Conservation (phyloP, 2,113 vertebrate genomes). For the Taurulus bubalis region DNA sequence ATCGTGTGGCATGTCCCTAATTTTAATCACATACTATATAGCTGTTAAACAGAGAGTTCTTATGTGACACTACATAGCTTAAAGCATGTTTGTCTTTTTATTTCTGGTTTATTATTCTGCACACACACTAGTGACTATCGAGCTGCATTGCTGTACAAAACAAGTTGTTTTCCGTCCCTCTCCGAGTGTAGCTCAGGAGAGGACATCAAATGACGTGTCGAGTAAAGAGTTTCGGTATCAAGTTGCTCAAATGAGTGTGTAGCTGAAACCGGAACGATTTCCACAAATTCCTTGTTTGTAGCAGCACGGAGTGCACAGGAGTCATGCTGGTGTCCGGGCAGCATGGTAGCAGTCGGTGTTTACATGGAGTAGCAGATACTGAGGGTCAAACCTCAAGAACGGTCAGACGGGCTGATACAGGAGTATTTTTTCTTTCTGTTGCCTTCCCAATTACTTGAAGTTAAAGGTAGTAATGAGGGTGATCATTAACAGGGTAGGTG, state of each 20-base stretch:
- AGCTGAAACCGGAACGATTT: conserved; percentile 12
- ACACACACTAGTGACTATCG: conserved; percentile 87
- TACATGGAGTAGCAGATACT: conserved; percentile 69
- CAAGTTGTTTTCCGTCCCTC: neutral
- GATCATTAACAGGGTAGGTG: conserved; percentile 58
- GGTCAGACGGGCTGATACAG: neutral
- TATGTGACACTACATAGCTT: conserved; percentile 33
- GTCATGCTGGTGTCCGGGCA: conserved; percentile 40
- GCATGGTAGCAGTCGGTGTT: conserved; percentile 72
- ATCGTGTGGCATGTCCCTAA: neutral
- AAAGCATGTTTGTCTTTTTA: conserved; percentile 52
- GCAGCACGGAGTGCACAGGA: conserved; percentile 45
- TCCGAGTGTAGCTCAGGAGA: conserved; percentile 48
- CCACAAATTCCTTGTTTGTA: conserved; percentile 45
- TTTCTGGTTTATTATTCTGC: conserved; percentile 86
- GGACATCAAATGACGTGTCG: neutral
- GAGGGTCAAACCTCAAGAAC: neutral
- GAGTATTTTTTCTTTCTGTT: conserved; percentile 30
- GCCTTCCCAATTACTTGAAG: conserved; percentile 69
- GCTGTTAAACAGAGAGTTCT: conserved; percentile 16
- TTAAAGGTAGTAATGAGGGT: conserved; percentile 46
- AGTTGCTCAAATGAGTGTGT: neutral
- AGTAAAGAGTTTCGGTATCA: neutral
- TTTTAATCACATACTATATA: conserved; percentile 20
- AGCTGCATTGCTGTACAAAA: conserved; percentile 89